These are phyloP conservation scores for Coenobita brevimanus DNA, from an alignment of 1,140 invertebrate genomes.

Conservation along the genomic window DNA sequence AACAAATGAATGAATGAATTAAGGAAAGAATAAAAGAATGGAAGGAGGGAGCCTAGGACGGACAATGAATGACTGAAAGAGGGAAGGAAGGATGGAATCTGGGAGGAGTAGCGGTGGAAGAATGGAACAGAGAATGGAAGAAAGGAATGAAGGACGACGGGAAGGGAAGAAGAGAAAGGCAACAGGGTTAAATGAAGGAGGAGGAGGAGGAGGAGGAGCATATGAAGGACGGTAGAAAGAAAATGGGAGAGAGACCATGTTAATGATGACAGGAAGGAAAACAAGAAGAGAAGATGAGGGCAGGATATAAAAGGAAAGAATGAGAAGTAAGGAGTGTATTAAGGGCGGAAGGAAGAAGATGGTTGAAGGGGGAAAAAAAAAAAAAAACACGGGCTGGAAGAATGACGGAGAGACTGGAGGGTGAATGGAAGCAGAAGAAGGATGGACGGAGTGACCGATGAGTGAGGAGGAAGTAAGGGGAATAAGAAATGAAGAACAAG, in stretches of 20 bases:
- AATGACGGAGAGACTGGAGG: too few relatives aligned
- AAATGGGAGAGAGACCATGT: conserved; percentile 15
- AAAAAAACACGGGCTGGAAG: too few relatives aligned
- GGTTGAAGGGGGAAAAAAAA: too few relatives aligned
- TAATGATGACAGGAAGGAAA: too few relatives aligned
- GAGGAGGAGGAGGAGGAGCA: not conserved
- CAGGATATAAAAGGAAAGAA: too few relatives aligned
- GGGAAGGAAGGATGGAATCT: not conserved
- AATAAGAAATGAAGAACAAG: too few relatives aligned
- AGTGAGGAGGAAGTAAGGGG: too few relatives aligned
- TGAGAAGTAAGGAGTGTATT: too few relatives aligned
- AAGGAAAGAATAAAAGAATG: not conserved
- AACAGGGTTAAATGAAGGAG: not conserved
- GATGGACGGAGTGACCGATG: too few relatives aligned
- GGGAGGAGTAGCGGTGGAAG: not conserved
- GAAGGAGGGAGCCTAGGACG: not conserved
- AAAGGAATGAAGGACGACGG: not conserved
- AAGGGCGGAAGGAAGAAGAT: too few relatives aligned
- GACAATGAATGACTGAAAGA: not conserved
- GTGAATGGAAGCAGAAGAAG: too few relatives aligned
- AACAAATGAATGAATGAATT: not conserved
- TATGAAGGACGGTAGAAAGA: not conserved
- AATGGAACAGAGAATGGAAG: not conserved
- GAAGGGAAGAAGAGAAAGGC: not conserved
- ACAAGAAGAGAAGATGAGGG: too few relatives aligned